Conservation (phyloP, 2,113 vertebrate species). For the Pluvialis apricaria region DNA sequence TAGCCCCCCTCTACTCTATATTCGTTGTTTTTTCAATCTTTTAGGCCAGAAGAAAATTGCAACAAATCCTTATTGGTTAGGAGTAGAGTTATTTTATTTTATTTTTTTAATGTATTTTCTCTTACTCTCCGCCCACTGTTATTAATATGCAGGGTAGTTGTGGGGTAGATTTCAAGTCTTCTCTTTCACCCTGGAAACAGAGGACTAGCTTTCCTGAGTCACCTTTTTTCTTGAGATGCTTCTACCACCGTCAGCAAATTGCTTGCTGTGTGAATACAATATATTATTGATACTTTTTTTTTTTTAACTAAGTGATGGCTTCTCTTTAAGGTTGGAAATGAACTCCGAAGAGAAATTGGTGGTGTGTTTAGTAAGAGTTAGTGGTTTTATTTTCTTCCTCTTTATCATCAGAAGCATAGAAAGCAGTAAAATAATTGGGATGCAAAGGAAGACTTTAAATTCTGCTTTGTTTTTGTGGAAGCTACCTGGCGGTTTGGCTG, state of each 20-base stretch:
- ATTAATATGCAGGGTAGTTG: not conserved
- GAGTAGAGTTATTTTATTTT: not conserved
- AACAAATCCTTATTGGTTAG: not conserved
- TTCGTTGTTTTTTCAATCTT: not conserved
- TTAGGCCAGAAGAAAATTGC: not conserved
- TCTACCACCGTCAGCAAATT: not conserved
- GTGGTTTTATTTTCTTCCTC: not conserved
- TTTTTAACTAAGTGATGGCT: not conserved
- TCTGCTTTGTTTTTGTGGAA: not conserved
- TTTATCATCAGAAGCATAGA: not conserved
- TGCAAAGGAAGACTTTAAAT: not conserved
- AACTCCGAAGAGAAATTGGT: not conserved
- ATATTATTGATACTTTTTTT: not conserved
- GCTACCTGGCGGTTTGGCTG: not conserved
- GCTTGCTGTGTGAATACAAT: not conserved
- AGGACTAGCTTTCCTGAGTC: not conserved
- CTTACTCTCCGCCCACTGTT: not conserved
- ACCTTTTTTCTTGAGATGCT: not conserved
- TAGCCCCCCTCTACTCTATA: not conserved
- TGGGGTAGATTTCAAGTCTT: not conserved
- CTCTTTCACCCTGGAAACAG: not conserved
- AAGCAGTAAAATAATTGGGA: not conserved
- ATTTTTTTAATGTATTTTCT: not conserved
- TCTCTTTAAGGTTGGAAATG: not conserved
- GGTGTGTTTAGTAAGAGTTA: not conserved